A percentile compares a stretch with the other conserved stretches of the same genome.
phyloP scores from a whole-genome alignment of 2,113 vertebrate genomes.

The Gymnocephalus cernua region DNA sequence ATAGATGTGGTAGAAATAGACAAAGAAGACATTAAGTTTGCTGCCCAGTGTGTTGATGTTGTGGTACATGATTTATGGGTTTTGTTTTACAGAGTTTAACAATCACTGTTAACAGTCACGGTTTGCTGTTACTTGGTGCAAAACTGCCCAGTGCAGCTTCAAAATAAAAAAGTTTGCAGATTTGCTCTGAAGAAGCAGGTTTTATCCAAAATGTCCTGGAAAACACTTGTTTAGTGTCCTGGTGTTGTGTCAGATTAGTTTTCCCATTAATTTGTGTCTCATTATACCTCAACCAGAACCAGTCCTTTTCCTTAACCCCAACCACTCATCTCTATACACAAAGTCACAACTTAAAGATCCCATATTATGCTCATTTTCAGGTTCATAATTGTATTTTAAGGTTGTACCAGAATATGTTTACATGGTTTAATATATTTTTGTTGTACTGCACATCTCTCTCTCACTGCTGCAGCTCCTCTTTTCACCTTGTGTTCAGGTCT shows the following conservation, averaged over 20 bases:
- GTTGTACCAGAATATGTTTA: no score
- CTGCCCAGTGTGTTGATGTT: background rate
- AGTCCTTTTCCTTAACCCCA: background rate
- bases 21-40: conserved; percentile 14
- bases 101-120: background rate
- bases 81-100: conserved; percentile 6
- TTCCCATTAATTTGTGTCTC: background rate
- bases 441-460: no score
- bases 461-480: no score
- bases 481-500: no score
- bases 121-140: background rate
- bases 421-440: no score
- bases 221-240: background rate
- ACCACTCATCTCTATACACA: background rate
- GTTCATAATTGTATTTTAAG: no score
- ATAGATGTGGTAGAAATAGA: background rate
- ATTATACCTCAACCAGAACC: background rate
- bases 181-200: background rate
- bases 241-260: background rate
- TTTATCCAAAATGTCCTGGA: background rate
- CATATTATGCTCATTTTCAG: no score
- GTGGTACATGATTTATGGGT: conserved; percentile 9
- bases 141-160: background rate
- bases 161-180: background rate
- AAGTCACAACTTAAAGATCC: background rate